phyloP scores from a whole-genome alignment of 2,113 vertebrate genomes.

The Proteles cristata region DNA sequence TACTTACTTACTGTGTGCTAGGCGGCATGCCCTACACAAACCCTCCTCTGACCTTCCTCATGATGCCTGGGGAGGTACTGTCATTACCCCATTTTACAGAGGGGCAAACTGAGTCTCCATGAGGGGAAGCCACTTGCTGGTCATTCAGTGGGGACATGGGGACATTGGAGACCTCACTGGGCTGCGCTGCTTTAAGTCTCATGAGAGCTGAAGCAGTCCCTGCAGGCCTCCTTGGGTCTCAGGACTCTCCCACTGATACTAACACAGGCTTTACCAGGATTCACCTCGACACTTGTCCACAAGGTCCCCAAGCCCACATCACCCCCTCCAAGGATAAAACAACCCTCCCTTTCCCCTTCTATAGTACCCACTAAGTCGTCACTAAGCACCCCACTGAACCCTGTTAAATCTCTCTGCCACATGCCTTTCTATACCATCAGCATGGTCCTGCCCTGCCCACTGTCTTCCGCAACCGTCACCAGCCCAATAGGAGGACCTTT shows the following conservation, averaged over 20 bases:
- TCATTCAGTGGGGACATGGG: not conserved
- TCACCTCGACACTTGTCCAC: not conserved
- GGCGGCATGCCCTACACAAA: not conserved
- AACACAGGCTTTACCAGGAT: not conserved
- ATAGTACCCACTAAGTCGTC: not conserved
- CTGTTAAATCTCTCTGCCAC: not conserved
- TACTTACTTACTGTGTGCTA: not conserved
- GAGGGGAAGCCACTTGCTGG: not conserved
- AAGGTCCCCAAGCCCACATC: not conserved
- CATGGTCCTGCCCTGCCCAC: not conserved
- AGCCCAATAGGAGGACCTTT: not conserved
- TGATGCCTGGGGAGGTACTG: not conserved
- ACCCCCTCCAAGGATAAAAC: not conserved
- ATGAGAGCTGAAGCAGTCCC: not conserved
- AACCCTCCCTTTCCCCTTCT: not conserved
- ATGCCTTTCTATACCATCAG: rapidly evolving
- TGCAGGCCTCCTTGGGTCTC: not conserved
- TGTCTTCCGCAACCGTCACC: not conserved
- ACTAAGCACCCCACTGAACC: too few species aligned
- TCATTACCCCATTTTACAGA: not conserved
- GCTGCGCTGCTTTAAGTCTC: not conserved
- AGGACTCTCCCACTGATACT: not conserved
- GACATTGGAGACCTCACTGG: not conserved
- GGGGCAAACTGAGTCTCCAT: not conserved
- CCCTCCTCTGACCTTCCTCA: not conserved